These are phyloP conservation scores for Tachuris rubrigastra DNA, from an alignment of 2,113 vertebrate species.

Conservation along the genomic window DNA sequence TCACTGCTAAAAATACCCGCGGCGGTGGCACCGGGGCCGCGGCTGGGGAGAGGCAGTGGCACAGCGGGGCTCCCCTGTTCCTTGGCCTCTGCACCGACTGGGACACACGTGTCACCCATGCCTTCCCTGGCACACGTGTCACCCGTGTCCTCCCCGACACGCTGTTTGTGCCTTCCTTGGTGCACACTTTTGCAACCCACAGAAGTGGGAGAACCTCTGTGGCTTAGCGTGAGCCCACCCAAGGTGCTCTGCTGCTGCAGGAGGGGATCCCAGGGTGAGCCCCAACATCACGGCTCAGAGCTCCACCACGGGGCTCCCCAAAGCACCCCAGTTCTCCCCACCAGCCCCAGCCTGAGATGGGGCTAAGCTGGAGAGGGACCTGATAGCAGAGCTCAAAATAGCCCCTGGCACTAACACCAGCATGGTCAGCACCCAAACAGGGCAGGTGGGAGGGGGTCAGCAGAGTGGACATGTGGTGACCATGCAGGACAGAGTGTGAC, in stretches of 20 bases:
- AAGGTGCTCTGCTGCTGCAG: rapidly evolving
- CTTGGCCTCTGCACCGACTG: rapidly evolving
- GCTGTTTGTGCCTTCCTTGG: rapidly evolving
- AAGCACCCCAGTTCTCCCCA: rapidly evolving
- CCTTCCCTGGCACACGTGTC: not conserved
- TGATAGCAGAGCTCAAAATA: not conserved
- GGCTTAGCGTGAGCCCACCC: not conserved
- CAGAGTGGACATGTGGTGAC: not conserved
- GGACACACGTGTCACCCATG: not conserved
- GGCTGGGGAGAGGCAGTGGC: not conserved
- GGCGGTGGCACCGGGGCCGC: slow-evolving; percentile 15
- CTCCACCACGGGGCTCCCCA: rapidly evolving
- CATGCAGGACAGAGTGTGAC: not conserved
- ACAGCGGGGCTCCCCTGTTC: not conserved
- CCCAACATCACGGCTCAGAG: rapidly evolving
- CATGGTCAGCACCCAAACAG: not conserved
- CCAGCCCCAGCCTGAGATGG: not conserved
- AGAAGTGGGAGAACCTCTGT: rapidly evolving
- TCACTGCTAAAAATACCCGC: slow-evolving; percentile 87
- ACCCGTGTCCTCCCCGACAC: not conserved
- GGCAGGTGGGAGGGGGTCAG: not conserved
- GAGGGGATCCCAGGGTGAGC: not conserved
- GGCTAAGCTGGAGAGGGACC: not conserved
- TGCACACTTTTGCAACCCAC: not conserved
- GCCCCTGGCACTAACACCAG: not conserved